Percentiles rank a stretch among this genome's conserved stretches.
Evolutionary conservation across 2,113 vertebrate genomes (phyloP).

Genomic region (Sphyrna mokarran): DNA sequence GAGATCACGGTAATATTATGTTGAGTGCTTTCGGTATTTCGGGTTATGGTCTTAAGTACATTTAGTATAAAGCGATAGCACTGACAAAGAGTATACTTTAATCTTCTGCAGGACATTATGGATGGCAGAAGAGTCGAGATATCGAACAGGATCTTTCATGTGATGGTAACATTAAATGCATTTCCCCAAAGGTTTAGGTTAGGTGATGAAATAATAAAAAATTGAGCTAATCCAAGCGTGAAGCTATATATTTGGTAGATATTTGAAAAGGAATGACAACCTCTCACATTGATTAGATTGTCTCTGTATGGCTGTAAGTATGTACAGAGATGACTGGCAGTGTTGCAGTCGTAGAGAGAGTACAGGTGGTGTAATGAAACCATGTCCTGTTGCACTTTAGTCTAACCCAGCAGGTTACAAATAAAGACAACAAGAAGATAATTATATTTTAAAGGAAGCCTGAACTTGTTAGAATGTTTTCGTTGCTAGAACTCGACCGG

Average conservation of each 20-base stretch:
- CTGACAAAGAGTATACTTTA: background rate
- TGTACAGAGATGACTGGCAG: background rate
- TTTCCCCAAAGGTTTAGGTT: background rate
- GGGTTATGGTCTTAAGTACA: background rate
- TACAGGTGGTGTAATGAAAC: background rate
- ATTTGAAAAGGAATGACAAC: constrained; percentile 1
- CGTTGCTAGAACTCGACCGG: constrained; percentile 3
- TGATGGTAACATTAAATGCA: background rate
- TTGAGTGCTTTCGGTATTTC: background rate
- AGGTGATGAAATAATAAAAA: background rate
- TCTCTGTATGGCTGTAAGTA: background rate
- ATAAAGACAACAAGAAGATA: background rate
- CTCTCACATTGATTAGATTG: background rate
- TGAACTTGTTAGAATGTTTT: constrained; percentile 19
- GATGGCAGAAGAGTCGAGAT: background rate
- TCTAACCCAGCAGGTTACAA: background rate
- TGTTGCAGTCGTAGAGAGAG: background rate
- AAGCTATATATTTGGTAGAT: background rate
- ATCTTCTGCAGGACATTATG: background rate
- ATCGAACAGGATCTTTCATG: background rate
- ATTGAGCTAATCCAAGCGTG: background rate
- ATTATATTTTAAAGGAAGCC: background rate
- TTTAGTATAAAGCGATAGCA: background rate
- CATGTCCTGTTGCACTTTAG: background rate
- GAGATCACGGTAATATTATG: background rate